Percentiles rank a stretch among this genome's conserved stretches.
These are phyloP conservation scores for Ylistrum balloti DNA, from an alignment of 1,140 invertebrate genomes.

Conservation along the genomic window DNA sequence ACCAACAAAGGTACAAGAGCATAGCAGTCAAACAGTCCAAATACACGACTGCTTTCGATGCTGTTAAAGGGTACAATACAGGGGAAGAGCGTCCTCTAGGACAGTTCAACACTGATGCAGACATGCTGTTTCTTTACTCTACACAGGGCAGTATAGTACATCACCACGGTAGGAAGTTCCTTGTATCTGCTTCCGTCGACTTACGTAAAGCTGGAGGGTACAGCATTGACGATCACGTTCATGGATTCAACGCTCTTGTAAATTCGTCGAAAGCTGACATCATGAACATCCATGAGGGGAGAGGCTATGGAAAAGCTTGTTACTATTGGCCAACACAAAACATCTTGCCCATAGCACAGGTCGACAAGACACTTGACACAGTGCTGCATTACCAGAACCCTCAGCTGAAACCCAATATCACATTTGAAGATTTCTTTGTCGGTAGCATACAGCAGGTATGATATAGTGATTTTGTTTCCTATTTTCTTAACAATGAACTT, in stretches of 20 bases:
- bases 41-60: slow-evolving; percentile 55
- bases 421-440: slow-evolving; percentile 67
- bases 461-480: too few relatives aligned
- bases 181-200: slow-evolving; percentile 63
- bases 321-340: slow-evolving; percentile 70
- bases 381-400: slow-evolving; percentile 63
- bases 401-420: slow-evolving; percentile 56
- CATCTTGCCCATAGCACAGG: slow-evolving; percentile 52
- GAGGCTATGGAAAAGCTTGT: slow-evolving; percentile 66
- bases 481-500: too few relatives aligned
- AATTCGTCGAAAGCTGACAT: slow-evolving; percentile 57
- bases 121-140: background rate
- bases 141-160: slow-evolving; percentile 49
- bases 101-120: background rate
- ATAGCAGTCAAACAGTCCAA: background rate
- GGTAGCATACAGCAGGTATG: slow-evolving; percentile 65
- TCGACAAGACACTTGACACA: slow-evolving; percentile 61
- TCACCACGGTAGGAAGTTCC: slow-evolving; percentile 48
- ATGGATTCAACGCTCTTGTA: slow-evolving; percentile 63
- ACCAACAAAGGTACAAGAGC: slow-evolving; percentile 63
- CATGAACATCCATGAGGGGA: slow-evolving; percentile 70
- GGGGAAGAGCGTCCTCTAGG: slow-evolving; percentile 50
- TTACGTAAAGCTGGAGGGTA: slow-evolving; percentile 59
- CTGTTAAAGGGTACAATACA: slow-evolving; percentile 66
- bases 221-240: slow-evolving; percentile 62